Conservation (phyloP, 2,888 invertebrate genomes). For the Apodemia zela region DNA sequence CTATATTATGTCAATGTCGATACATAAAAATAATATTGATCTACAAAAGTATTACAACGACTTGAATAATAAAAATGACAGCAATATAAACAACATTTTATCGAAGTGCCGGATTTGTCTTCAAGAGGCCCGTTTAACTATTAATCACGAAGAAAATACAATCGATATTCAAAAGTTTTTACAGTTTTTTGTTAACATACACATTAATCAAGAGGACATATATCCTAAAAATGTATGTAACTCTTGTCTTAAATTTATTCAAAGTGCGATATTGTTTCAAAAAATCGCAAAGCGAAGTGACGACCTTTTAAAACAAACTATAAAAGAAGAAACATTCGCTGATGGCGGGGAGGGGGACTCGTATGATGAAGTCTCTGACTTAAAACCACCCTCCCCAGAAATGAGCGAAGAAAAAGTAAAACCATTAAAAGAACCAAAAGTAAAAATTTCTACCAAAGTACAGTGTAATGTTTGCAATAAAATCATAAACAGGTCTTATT, state of each 20-base stretch:
- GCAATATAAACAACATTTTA: constrained; percentile 15
- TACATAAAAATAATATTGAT: constrained; percentile 27
- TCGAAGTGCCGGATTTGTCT: constrained; percentile 55
- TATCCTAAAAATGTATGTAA: constrained; percentile 53
- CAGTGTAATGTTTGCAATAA: constrained; percentile 43
- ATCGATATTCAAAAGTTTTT: constrained; percentile 47
- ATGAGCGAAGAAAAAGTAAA: not conserved
- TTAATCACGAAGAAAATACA: constrained; percentile 37
- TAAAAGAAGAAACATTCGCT: constrained; percentile 28
- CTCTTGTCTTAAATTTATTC: constrained; percentile 50
- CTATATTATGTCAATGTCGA: constrained; percentile 37
- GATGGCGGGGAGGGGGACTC: too few relatives aligned
- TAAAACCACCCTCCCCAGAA: constrained; percentile 9
- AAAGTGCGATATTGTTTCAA: constrained; percentile 49
- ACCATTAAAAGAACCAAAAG: constrained; percentile 17
- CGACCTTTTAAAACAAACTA: constrained; percentile 41
- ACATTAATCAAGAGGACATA: constrained; percentile 44
- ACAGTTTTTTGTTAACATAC: constrained; percentile 43
- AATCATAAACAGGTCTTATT: constrained; percentile 41
- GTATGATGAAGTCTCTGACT: constrained; percentile 30
- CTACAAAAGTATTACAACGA: constrained; percentile 31
- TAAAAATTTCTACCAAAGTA: constrained; percentile 36
- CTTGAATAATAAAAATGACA: constrained; percentile 21
- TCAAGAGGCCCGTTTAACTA: constrained; percentile 44
- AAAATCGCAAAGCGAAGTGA: constrained; percentile 50